phyloP scores from a whole-genome alignment of 2,888 invertebrate genomes.

The Hanleya hanleyi region DNA sequence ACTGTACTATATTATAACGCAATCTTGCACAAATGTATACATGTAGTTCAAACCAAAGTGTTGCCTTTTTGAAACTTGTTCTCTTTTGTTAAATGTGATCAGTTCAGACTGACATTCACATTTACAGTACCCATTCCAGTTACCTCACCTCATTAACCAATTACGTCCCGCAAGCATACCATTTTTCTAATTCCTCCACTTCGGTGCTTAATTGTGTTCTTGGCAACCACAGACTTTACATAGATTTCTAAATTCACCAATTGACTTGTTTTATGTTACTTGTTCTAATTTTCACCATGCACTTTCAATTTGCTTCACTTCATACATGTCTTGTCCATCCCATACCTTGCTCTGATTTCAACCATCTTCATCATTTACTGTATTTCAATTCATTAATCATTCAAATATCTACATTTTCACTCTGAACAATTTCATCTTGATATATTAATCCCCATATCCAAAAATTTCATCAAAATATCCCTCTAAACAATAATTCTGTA shows the following conservation, averaged over 20 bases:
- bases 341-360: too few species aligned
- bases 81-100: not conserved
- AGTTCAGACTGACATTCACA: not conserved
- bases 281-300: not conserved
- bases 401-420: too few species aligned
- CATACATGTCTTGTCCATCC: too few species aligned
- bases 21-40: not conserved
- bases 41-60: not conserved
- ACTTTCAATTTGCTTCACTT: too few species aligned
- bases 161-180: not conserved
- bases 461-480: not conserved
- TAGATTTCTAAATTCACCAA: not conserved
- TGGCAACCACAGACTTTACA: not conserved
- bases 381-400: not conserved
- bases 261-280: not conserved
- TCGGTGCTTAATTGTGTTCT: not conserved
- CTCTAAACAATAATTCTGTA: not conserved
- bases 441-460: not conserved
- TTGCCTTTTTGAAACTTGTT: not conserved
- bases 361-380: not conserved
- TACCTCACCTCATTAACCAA: not conserved
- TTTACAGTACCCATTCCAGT: not conserved
- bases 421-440: not conserved
- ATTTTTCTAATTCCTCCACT: not conserved
- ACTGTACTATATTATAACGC: too few species aligned